Percentiles rank a stretch among this genome's conserved stretches.
These are phyloP conservation scores for Actenoides hombroni DNA, from an alignment of 2,113 vertebrate genomes.

Conservation along the genomic window DNA sequence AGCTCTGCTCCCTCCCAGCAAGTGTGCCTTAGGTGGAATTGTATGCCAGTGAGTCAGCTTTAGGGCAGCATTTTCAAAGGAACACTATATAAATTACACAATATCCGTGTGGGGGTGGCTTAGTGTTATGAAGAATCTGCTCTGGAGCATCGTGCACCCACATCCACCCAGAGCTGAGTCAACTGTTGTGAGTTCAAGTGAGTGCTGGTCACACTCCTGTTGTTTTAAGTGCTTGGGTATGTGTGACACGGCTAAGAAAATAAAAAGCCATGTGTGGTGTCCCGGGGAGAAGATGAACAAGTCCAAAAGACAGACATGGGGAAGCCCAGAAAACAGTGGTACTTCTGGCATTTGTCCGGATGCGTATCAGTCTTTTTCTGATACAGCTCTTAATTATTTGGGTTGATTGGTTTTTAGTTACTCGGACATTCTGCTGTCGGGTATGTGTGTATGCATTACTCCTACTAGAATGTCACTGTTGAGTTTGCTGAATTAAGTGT, in stretches of 20 bases:
- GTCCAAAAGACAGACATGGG: background rate
- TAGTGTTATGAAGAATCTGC: slow-evolving; percentile 7
- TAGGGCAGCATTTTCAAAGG: slow-evolving; percentile 47
- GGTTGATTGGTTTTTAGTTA: background rate
- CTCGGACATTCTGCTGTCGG: background rate
- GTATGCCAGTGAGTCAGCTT: slow-evolving; percentile 45
- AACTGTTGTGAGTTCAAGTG: background rate
- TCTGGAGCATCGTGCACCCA: background rate
- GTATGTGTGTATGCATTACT: rapidly evolving
- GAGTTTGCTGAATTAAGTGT: background rate
- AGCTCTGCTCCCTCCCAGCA: slow-evolving; percentile 38
- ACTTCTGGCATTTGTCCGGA: background rate
- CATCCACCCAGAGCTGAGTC: slow-evolving; percentile 8
- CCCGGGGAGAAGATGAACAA: background rate
- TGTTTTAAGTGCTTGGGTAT: background rate
- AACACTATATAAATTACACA: slow-evolving; percentile 33
- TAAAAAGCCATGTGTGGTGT: background rate
- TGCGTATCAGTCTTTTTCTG: background rate
- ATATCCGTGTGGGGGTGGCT: background rate
- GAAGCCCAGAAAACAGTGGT: background rate
- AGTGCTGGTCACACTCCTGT: background rate
- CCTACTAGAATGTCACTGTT: background rate
- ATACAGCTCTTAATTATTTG: background rate
- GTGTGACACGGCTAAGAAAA: background rate
- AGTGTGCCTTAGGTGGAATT: slow-evolving; percentile 29